Evolutionary conservation across 1,140 invertebrate species (phyloP).

Genomic region (Phthorimaea operculella): DNA sequence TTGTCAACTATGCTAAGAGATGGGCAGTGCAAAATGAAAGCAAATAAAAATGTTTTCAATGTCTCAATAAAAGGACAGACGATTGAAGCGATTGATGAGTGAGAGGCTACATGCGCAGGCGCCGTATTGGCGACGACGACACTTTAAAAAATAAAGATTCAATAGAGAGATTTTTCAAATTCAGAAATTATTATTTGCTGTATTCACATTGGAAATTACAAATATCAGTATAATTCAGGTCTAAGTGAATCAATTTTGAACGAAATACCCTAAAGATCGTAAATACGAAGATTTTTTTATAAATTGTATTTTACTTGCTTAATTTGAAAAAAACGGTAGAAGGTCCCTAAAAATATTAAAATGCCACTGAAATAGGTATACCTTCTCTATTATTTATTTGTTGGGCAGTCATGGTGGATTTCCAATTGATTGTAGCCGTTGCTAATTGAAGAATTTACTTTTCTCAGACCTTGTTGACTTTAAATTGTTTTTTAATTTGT

Average conservation of each 20-base stretch:
- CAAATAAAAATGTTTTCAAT: neutral
- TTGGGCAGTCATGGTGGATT: neutral
- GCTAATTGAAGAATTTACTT: slow-evolving; percentile 37
- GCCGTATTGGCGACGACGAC: neutral
- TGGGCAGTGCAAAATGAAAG: neutral
- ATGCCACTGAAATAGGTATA: too few species aligned
- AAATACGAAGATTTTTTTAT: too few species aligned
- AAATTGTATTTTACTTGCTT: too few species aligned
- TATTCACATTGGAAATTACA: too few species aligned
- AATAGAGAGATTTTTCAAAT: slow-evolving; percentile 10
- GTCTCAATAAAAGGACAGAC: neutral
- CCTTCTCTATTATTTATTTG: too few species aligned
- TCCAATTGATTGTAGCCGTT: neutral
- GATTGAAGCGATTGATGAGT: neutral
- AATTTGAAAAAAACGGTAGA: too few species aligned
- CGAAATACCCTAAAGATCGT: too few species aligned
- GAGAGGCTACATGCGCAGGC: neutral
- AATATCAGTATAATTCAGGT: too few species aligned
- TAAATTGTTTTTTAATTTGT: slow-evolving; percentile 42
- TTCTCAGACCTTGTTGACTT: slow-evolving; percentile 17
- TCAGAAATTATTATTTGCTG: too few species aligned
- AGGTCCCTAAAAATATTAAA: too few species aligned
- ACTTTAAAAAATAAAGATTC: neutral
- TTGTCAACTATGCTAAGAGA: too few species aligned
- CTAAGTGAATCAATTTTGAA: too few species aligned